Conservation (phyloP, 2,797 vertebrate genomes). For the Cirrhinus molitorella region DNA sequence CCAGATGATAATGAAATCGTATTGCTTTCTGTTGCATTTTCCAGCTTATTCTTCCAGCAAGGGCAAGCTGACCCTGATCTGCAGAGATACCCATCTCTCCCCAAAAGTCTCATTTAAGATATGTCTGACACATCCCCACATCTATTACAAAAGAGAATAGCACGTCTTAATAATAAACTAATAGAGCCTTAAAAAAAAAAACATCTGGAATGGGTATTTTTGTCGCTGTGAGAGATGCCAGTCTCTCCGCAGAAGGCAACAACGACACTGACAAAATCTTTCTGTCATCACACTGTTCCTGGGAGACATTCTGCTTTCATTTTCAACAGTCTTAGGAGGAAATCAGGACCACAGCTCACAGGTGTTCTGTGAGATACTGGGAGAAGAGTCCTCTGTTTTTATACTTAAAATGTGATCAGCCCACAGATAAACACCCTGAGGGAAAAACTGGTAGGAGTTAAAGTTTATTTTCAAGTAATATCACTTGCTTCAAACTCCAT, state of each 20-base stretch:
- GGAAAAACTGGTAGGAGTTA: neutral
- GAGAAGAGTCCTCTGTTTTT: neutral
- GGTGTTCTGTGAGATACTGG: too few species aligned
- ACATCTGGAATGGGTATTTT: neutral
- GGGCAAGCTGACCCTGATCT: slow-evolving; percentile 40
- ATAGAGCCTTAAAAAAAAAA: slow-evolving; percentile 10
- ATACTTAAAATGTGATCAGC: neutral
- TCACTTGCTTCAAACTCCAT: neutral
- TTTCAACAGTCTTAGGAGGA: neutral
- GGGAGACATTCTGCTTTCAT: neutral
- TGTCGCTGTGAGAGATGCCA: slow-evolving; percentile 1
- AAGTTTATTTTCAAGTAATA: neutral
- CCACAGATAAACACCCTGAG: neutral
- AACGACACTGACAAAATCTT: slow-evolving; percentile 18
- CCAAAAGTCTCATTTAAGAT: slow-evolving; percentile 30
- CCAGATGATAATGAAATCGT: neutral
- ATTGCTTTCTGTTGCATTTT: slow-evolving; percentile 15
- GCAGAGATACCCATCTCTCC: slow-evolving; percentile 18
- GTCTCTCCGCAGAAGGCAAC: neutral
- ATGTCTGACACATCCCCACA: slow-evolving; percentile 28
- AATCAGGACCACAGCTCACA: neutral
- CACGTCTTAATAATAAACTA: slow-evolving; percentile 28
- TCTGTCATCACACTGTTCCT: neutral
- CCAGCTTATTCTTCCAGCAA: slow-evolving; percentile 15
- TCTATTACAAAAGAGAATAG: slow-evolving; percentile 12